Base-by-base conservation (phyloP, 2,113 vertebrate genomes). In the Motacilla alba region DNA sequence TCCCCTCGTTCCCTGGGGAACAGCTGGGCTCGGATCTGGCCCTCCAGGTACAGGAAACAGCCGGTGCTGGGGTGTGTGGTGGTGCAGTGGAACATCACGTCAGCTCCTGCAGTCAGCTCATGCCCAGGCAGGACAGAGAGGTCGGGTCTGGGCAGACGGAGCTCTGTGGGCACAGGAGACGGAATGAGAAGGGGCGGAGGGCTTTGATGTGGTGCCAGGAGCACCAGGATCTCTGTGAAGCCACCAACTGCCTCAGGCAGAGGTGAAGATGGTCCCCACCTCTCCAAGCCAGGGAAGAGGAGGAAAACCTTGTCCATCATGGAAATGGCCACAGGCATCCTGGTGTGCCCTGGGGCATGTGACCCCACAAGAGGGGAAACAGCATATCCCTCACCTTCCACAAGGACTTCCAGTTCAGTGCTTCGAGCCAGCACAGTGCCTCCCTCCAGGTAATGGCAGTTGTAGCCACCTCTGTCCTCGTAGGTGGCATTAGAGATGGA, bases 331-430 rank as follows among this genome's bases (percentile, higher is more conserved):
- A 5, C 0, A 0, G 11, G 37, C 53, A 55, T 33, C 53, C 53
- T 0, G 0, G 17, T 26, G 49, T 60, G 59, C 33, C 35, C 3
- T 7, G 23, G 16, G 56, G 8, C 1, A 0, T 33, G 41, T 70
- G 44, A 47, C 5, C 31, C 21, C 89, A 24, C 0, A 1, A 2
- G 1, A 43, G 15, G 23, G n/a, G 28, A 58, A 43, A 64, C 20
- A 18, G 14, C 49, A 47, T 27, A 33, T 63, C 62, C 27, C 94
- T 90, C 37, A 95, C 93, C 95, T 68, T 33, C 3, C 58, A 95
- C 94, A 2, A 0, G 8, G 49, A 95, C 12, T 0, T 93, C 44
- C 83, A 96, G 14, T 5, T 5, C 50, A 7, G 59, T 2, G 1
- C 94, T 95, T 68, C 15, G 70, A 52, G 89, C 89, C 91, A 93